Percentiles rank a stretch among this genome's conserved stretches.
Conservation (phyloP, 2,797 vertebrate species). For the Acridotheres tristis region DNA sequence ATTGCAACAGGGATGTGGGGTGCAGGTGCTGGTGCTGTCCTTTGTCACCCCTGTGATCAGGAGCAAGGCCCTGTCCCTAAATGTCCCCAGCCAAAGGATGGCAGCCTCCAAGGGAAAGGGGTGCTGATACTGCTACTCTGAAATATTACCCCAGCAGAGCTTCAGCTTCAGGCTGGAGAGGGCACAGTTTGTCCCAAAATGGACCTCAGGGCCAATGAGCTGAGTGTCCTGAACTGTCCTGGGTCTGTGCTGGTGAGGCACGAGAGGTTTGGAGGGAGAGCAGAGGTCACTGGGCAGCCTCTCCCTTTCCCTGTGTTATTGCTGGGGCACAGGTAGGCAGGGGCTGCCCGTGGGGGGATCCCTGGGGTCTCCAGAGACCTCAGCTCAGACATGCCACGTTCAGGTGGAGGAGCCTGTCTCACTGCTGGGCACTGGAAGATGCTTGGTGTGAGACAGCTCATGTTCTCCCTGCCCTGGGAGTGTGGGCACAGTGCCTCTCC, state of each 20-base stretch:
- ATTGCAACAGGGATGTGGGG: accelerated
- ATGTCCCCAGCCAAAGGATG: background rate
- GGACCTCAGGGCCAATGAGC: background rate
- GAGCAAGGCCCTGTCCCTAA: accelerated
- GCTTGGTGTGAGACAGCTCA: background rate
- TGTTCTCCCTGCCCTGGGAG: background rate
- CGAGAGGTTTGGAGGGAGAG: background rate
- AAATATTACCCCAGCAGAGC: background rate
- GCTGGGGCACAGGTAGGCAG: background rate
- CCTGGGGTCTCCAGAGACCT: background rate
- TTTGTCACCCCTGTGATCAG: background rate
- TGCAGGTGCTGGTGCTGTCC: background rate
- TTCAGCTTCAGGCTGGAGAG: background rate
- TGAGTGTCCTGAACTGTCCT: background rate
- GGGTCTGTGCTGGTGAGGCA: background rate
- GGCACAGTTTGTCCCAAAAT: background rate
- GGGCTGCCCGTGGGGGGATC: background rate
- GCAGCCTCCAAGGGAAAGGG: background rate
- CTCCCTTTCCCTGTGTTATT: background rate
- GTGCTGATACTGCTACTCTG: background rate
- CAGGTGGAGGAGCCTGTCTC: background rate
- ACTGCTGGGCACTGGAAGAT: background rate
- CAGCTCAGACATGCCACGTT: accelerated
- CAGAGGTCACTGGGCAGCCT: background rate
- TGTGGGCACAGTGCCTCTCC: background rate